A percentile compares a stretch with the other conserved stretches of the same genome.
These are phyloP conservation scores for Branchipolynoe longqiensis DNA, from an alignment of 2,888 invertebrate genomes.

Conservation along the genomic window DNA sequence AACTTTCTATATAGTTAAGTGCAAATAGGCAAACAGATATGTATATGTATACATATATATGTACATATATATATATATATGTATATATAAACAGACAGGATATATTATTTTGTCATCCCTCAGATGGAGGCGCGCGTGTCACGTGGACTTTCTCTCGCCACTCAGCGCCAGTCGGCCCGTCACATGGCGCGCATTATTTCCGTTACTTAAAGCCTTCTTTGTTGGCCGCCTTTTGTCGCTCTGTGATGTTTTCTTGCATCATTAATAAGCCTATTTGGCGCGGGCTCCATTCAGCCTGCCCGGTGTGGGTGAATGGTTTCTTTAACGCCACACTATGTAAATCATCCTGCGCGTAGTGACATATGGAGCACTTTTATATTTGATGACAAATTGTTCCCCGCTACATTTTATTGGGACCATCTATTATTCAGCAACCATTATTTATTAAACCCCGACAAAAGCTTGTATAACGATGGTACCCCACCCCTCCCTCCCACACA, in stretches of 20 bases:
- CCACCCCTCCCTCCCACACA: background rate
- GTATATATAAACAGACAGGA: background rate
- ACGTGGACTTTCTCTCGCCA: conserved; percentile 29
- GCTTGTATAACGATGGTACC: conserved; percentile 40
- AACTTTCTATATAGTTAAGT: too few species aligned
- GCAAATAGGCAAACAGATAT: too few species aligned
- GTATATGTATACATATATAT: too few species aligned
- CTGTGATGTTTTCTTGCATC: conserved; percentile 42
- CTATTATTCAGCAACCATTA: conserved; percentile 37
- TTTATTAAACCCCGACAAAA: conserved; percentile 38
- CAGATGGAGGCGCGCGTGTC: background rate
- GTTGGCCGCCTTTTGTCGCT: conserved; percentile 36
- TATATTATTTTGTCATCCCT: conserved; percentile 49
- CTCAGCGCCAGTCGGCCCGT: conserved; percentile 29
- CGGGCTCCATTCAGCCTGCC: conserved; percentile 3
- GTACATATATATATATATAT: too few species aligned
- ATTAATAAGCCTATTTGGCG: conserved; percentile 54
- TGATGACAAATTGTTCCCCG: conserved; percentile 44
- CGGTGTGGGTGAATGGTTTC: conserved; percentile 1
- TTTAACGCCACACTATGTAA: conserved; percentile 38
- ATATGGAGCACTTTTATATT: conserved; percentile 51
- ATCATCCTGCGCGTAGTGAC: conserved; percentile 32
- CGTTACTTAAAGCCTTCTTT: conserved; percentile 52
- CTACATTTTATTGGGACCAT: conserved; percentile 43
- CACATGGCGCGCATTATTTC: conserved; percentile 47